phyloP scores from a whole-genome alignment of 2,888 invertebrate genomes.

The Platynereis dumerilii region DNA sequence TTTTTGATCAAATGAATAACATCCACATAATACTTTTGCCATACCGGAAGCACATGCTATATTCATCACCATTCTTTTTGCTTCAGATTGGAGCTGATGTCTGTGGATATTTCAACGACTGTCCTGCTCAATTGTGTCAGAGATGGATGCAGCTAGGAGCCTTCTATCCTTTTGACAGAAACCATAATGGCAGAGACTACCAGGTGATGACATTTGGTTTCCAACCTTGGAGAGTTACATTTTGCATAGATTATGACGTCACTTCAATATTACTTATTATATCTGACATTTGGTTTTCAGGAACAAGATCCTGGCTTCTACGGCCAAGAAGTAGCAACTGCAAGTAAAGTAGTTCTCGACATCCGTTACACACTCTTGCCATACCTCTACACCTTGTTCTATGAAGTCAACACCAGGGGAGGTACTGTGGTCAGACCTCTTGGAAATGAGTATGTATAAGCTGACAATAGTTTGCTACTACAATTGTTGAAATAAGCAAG shows the following conservation, averaged over 20 bases:
- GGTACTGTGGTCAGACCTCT: slow-evolving; percentile 80
- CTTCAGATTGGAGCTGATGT: slow-evolving; percentile 42
- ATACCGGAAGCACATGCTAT: too few relatives aligned
- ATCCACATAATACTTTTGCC: too few relatives aligned
- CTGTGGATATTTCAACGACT: slow-evolving; percentile 36
- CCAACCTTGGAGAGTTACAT: slow-evolving; percentile 21
- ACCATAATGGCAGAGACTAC: slow-evolving; percentile 35
- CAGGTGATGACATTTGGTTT: slow-evolving; percentile 5
- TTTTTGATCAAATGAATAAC: too few relatives aligned
- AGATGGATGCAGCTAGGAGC: slow-evolving; percentile 42
- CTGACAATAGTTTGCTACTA: too few relatives aligned
- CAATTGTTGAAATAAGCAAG: too few relatives aligned
- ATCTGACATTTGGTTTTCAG: slow-evolving; percentile 35
- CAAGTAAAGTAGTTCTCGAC: slow-evolving; percentile 46
- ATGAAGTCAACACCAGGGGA: slow-evolving; percentile 69
- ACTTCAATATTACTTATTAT: not conserved
- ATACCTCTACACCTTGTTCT: slow-evolving; percentile 58
- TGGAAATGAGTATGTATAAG: slow-evolving; percentile 79
- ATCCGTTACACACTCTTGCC: slow-evolving; percentile 57
- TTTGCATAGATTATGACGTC: not conserved
- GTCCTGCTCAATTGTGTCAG: slow-evolving; percentile 35
- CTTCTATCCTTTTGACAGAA: slow-evolving; percentile 39
- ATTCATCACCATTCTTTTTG: too few relatives aligned
- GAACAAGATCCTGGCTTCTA: slow-evolving; percentile 53
- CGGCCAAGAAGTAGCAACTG: slow-evolving; percentile 44